Percentiles rank a stretch among this genome's conserved stretches.
Conservation (phyloP, 2,888 invertebrate genomes). For the Pilophorus perplexus region DNA sequence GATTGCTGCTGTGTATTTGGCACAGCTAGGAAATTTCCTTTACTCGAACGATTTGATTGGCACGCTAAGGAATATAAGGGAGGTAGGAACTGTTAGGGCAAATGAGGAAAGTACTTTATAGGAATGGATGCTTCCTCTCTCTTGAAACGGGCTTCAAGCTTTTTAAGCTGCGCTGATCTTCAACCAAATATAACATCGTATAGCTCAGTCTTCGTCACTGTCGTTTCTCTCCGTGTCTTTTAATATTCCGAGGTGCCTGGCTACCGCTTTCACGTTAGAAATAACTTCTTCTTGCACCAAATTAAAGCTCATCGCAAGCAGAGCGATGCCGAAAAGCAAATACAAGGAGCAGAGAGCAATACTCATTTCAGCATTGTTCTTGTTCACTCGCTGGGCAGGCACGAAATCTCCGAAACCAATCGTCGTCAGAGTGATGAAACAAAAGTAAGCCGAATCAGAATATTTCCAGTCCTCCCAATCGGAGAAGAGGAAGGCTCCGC, state of each 20-base stretch:
- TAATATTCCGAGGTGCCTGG: conserved; percentile 81
- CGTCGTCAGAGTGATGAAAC: conserved; percentile 89
- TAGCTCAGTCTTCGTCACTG: conserved; percentile 23
- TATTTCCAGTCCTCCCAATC: conserved; percentile 84
- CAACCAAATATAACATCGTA: no score
- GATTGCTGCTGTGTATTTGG: no score
- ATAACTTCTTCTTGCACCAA: conserved; percentile 92
- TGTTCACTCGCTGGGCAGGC: conserved; percentile 69
- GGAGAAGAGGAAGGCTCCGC: conserved; percentile 81
- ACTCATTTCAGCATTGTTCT: conserved; percentile 57
- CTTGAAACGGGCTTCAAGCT: no score
- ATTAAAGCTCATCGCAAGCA: conserved; percentile 95
- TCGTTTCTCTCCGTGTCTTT: conserved; percentile 59
- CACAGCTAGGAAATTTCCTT: no score
- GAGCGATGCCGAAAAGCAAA: conserved; percentile 87
- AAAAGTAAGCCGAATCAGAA: conserved; percentile 87
- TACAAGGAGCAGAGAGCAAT: conserved; percentile 89
- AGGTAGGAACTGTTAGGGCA: no score
- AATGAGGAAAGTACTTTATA: no score
- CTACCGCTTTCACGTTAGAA: conserved; percentile 80
- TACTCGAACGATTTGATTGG: no score
- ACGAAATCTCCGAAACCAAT: conserved; percentile 92
- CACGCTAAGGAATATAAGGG: no score
- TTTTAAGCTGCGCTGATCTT: no score
- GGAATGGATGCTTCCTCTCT: no score